These are phyloP conservation scores for Megaceryle alcyon DNA, from an alignment of 2,797 vertebrate genomes.

Conservation along the genomic window DNA sequence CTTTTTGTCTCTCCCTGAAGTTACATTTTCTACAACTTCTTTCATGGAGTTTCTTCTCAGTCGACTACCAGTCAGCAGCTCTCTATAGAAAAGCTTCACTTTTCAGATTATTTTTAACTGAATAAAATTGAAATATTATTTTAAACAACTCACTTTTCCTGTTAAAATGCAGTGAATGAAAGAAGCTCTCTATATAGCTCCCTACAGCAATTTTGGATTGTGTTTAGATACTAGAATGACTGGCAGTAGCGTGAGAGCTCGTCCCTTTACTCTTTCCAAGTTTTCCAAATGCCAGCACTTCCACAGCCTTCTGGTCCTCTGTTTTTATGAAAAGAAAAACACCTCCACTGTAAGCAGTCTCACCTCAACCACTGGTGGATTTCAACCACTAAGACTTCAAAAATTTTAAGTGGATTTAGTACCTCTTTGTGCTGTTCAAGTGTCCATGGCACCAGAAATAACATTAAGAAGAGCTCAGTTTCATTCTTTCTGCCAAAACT, in stretches of 20 bases:
- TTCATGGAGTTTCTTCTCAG: not conserved
- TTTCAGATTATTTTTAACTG: not conserved
- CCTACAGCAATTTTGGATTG: not conserved
- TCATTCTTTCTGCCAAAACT: not conserved
- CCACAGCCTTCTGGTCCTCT: not conserved
- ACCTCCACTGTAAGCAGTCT: not conserved
- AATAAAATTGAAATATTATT: slow-evolving; percentile 25
- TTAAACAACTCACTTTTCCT: not conserved
- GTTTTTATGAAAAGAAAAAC: not conserved
- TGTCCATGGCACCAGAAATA: not conserved
- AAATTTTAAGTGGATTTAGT: not conserved
- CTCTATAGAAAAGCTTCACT: not conserved
- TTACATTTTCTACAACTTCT: not conserved
- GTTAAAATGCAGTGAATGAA: not conserved
- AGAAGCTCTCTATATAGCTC: not conserved
- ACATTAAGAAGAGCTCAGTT: not conserved
- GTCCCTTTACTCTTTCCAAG: not conserved
- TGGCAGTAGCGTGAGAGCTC: not conserved
- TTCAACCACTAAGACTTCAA: not conserved
- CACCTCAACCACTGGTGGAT: not conserved
- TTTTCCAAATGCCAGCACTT: not conserved
- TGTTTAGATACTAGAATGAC: not conserved
- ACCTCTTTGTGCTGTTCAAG: not conserved
- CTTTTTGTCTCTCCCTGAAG: not conserved
- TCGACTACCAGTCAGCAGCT: not conserved